Base-by-base conservation (phyloP, 2,888 invertebrate genomes). In the Axea sp. region DNA sequence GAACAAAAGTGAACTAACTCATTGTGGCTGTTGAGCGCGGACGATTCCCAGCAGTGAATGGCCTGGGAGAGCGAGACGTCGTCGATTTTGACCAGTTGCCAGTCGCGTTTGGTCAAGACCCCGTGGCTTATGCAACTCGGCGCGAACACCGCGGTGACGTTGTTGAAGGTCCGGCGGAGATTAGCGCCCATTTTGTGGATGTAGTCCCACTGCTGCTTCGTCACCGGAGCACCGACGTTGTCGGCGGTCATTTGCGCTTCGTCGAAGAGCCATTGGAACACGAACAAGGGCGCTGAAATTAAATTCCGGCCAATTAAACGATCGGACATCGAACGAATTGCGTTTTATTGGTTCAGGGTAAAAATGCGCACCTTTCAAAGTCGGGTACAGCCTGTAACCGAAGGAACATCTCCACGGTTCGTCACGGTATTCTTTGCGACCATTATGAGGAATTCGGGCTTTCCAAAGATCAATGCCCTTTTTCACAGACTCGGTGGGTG, bases 261-360 rank as follows among this genome's bases (percentile, higher is more conserved):
- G 86, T 98, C 97, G 86, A 96, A 97, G 45, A 97, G 90, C 92
- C 96, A 97, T 91, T 97, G 97, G 86, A 97, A 96, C 14, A 98
- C 93, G 86, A 97, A 98, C 15, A 97, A 90, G 0, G 97, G 96
- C 47, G 95, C 97, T 92, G 87, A 31, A 51, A 45, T 53, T 11
- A 24, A 22, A 49, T 62, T 45, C n/a, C 45, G 11, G 8, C 8
- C 49, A 41, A 62, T 62, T 62, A 62, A 35, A 57, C 15, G 28
- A 39, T 55, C 12, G 28, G 1, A 14, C 31, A 41, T 57, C 15
- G n/a, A 17, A 14, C 17, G 26, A 8, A 35, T 31, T 12, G 9
- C n/a, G 8, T 35, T 59, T 43, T 45, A 59, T 28, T 30, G 37
- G 28, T 51, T 39, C 45, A 28, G 3, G 6, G 17, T 35, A 15